Conservation (phyloP, 2,797 vertebrate genomes). For the Rhincodon typus region DNA sequence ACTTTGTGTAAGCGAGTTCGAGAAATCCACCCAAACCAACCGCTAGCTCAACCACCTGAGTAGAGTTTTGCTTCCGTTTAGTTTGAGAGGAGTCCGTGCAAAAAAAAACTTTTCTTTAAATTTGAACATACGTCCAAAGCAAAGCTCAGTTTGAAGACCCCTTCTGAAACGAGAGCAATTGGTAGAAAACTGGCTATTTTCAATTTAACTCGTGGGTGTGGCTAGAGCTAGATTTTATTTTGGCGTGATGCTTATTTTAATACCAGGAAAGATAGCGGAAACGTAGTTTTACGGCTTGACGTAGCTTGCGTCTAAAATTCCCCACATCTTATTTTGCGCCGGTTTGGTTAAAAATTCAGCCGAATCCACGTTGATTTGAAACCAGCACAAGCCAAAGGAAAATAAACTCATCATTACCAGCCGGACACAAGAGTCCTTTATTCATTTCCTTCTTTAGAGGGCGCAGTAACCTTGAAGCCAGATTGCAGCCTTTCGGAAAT, state of each 20-base stretch:
- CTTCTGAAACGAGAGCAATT: not conserved
- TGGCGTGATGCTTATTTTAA: not conserved
- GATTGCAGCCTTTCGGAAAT: not conserved
- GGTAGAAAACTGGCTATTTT: not conserved
- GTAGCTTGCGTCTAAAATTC: not conserved
- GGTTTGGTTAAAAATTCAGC: not conserved
- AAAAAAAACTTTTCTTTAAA: no score
- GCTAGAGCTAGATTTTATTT: not conserved
- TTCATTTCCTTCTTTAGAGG: not conserved
- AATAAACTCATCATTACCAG: not conserved
- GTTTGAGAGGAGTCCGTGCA: no score
- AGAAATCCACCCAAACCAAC: no score
- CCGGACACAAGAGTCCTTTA: not conserved
- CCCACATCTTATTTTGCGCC: not conserved
- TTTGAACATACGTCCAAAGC: no score
- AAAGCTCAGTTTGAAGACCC: not conserved
- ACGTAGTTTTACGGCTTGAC: not conserved
- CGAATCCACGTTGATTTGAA: no score
- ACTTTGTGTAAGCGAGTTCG: no score
- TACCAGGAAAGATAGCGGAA: not conserved
- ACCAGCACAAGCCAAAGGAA: no score
- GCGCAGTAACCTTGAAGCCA: not conserved
- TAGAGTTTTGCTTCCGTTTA: no score
- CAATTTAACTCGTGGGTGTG: not conserved
- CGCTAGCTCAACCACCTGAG: no score